Conservation (phyloP, 1,140 invertebrate genomes). For the Fopius arisanus region DNA sequence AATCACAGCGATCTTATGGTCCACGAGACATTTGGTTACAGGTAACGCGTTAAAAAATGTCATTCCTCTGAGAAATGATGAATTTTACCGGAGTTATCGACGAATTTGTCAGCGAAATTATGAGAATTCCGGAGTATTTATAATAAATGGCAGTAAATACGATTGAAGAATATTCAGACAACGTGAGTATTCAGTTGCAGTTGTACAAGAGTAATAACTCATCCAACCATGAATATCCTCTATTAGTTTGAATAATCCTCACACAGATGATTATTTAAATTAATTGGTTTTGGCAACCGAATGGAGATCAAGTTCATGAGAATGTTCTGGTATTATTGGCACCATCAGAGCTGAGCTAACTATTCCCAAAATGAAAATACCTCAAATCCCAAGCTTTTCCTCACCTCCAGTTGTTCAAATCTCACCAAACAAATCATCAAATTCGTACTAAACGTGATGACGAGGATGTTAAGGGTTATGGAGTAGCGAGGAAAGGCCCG, state of each 20-base stretch:
- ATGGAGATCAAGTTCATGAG: not conserved
- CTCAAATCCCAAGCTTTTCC: not conserved
- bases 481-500: slow-evolving; percentile 18
- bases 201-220: not conserved
- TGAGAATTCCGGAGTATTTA: not conserved
- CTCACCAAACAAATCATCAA: not conserved
- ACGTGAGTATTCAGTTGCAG: not conserved
- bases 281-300: slow-evolving; percentile 1
- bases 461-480: slow-evolving; percentile 11
- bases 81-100: not conserved
- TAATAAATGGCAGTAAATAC: slow-evolving; percentile 2
- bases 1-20: slow-evolving; percentile 55
- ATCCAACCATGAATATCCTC: not conserved
- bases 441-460: not conserved
- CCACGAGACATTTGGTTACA: slow-evolving; percentile 62
- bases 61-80: not conserved
- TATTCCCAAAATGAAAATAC: not conserved
- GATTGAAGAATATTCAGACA: not conserved
- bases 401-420: not conserved
- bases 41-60: slow-evolving; percentile 47
- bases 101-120: not conserved
- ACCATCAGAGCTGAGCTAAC: slow-evolving; percentile 7
- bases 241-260: not conserved
- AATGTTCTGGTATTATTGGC: slow-evolving; percentile 8
- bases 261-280: not conserved